These are phyloP conservation scores for Microcebus ravelobensis DNA, from an alignment of 2,113 vertebrate genomes.

Conservation along the genomic window DNA sequence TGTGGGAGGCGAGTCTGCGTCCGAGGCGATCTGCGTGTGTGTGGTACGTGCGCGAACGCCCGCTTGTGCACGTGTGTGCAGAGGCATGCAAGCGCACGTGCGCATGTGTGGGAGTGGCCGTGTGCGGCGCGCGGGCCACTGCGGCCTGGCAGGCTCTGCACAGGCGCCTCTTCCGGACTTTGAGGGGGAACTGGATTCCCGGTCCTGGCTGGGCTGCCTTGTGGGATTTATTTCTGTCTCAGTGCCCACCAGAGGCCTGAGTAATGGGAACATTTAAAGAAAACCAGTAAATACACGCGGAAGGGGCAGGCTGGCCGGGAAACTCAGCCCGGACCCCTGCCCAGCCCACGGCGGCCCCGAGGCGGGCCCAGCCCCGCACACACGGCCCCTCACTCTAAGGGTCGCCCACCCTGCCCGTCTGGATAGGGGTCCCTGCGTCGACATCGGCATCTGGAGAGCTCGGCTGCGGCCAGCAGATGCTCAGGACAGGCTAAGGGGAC, in stretches of 20 bases:
- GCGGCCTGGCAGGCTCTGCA: constrained; percentile 36
- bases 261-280: constrained; percentile 79
- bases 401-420: not conserved
- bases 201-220: constrained; percentile 64
- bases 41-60: accelerated
- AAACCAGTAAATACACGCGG: constrained; percentile 73
- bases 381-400: accelerated
- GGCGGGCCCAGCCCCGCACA: not conserved
- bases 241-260: constrained; percentile 71
- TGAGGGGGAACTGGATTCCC: constrained; percentile 66
- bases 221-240: constrained; percentile 79
- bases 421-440: not conserved
- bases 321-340: constrained; percentile 27
- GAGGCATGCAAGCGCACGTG: not conserved
- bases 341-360: not conserved
- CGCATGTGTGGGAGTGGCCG: not conserved
- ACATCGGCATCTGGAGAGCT: not conserved
- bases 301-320: constrained; percentile 61
- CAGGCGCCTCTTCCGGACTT: constrained; percentile 72
- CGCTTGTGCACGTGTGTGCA: too few relatives aligned
- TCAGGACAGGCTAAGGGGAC: not conserved
- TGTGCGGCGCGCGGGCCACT: constrained; percentile 61
- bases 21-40: not conserved
- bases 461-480: not conserved
- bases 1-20: not conserved